phyloP scores from a whole-genome alignment of 2,888 invertebrate species.

The Macrophya alboannulata region DNA sequence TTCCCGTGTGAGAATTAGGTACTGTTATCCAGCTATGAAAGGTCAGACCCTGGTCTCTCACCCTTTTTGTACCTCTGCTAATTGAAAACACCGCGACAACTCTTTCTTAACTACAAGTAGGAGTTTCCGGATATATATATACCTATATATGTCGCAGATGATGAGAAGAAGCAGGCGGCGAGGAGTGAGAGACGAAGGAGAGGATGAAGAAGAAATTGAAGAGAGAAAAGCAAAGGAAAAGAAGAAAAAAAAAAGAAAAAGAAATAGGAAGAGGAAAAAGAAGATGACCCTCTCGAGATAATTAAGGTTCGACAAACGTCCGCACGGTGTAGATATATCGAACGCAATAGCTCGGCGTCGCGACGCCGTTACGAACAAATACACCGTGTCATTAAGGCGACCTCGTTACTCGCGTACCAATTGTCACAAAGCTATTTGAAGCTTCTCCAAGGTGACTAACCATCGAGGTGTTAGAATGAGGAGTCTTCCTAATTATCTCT shows the following conservation, averaged over 20 bases:
- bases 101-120: slow-evolving; percentile 23
- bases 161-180: slow-evolving; percentile 25
- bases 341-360: slow-evolving; percentile 47
- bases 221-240: background rate
- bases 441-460: background rate
- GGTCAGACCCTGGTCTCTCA: background rate
- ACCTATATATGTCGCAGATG: background rate
- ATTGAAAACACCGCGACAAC: slow-evolving; percentile 35
- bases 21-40: background rate
- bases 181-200: background rate
- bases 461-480: slow-evolving; percentile 7
- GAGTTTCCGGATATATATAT: background rate
- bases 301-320: slow-evolving; percentile 54
- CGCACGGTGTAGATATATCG: slow-evolving; percentile 39
- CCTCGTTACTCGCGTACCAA: slow-evolving; percentile 44
- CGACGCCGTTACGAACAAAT: slow-evolving; percentile 46
- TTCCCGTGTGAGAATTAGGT: background rate
- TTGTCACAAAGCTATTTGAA: slow-evolving; percentile 21
- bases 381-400: slow-evolving; percentile 48
- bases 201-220: background rate
- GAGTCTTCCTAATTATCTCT: background rate
- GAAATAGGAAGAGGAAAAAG: background rate
- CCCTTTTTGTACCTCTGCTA: background rate
- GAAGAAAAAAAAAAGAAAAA: background rate
- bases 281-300: slow-evolving; percentile 53